Conservation (phyloP, 2,113 vertebrate genomes). For the Stigmatopora argus region DNA sequence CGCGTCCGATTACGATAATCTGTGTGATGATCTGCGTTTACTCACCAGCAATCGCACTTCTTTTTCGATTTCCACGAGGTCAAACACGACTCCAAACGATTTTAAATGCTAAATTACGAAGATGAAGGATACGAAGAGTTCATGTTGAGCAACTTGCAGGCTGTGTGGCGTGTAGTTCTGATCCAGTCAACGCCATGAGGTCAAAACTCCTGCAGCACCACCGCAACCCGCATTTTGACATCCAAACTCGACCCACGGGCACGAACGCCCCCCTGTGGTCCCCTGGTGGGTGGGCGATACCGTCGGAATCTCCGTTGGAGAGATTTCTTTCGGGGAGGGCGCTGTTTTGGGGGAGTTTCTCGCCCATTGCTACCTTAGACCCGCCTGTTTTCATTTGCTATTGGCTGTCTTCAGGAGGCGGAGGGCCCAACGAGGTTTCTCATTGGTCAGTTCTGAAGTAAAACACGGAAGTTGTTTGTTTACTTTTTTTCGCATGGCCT, state of each 20-base stretch:
- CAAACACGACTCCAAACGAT: background rate
- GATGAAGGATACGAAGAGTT: background rate
- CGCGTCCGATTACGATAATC: conserved; percentile 1
- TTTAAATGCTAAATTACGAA: background rate
- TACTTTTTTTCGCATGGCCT: background rate
- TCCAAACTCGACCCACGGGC: background rate
- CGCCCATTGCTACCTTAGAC: background rate
- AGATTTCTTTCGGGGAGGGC: background rate
- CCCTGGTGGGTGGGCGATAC: background rate
- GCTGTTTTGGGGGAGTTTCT: background rate
- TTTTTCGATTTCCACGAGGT: background rate
- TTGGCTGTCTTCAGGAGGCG: conserved; percentile 41
- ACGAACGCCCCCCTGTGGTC: background rate
- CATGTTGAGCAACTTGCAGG: background rate
- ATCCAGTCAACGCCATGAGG: background rate
- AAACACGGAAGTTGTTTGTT: conserved; percentile 10
- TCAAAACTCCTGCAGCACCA: background rate
- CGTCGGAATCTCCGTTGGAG: background rate
- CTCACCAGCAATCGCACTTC: background rate
- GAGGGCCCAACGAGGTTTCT: conserved; percentile 2
- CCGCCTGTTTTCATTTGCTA: conserved; percentile 8
- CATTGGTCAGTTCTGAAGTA: conserved; percentile 22
- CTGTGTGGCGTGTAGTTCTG: background rate
- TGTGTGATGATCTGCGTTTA: conserved; percentile 1
- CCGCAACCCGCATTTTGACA: background rate